phyloP scores from a whole-genome alignment of 2,888 invertebrate species.

The Lypha dubia region DNA sequence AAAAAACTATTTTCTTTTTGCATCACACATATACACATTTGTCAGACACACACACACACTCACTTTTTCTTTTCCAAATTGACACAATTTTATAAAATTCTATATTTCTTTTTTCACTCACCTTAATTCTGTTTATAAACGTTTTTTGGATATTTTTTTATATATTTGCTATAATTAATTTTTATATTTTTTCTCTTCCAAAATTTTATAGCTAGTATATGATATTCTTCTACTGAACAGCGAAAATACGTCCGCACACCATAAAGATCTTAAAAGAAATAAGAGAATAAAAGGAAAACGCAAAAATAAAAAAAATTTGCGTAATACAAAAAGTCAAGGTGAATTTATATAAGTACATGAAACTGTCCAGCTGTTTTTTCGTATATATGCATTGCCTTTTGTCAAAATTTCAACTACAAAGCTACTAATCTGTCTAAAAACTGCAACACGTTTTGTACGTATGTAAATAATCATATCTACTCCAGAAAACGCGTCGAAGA shows the following conservation, averaged over 20 bases:
- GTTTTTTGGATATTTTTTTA: constrained; percentile 40
- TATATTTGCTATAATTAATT: neutral
- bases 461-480: no score
- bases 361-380: no score
- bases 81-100: constrained; percentile 61
- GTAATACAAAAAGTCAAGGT: constrained; percentile 52
- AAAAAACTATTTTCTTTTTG: constrained; percentile 39
- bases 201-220: constrained; percentile 50
- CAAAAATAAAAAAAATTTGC: constrained; percentile 53
- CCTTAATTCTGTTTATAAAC: constrained; percentile 68
- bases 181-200: constrained; percentile 33
- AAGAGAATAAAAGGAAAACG: constrained; percentile 53
- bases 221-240: constrained; percentile 33
- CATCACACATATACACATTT: constrained; percentile 27
- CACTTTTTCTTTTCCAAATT: constrained; percentile 48
- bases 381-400: no score
- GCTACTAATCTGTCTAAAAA: no score
- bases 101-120: constrained; percentile 55
- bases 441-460: no score
- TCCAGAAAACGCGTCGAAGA: no score
- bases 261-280: constrained; percentile 64
- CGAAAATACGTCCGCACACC: constrained; percentile 42
- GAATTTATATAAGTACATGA: no score
- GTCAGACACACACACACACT: constrained; percentile 37
- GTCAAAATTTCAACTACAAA: no score